Evolutionary conservation across 2,888 invertebrate genomes (phyloP).

Genomic region (Epinotia nisella): DNA sequence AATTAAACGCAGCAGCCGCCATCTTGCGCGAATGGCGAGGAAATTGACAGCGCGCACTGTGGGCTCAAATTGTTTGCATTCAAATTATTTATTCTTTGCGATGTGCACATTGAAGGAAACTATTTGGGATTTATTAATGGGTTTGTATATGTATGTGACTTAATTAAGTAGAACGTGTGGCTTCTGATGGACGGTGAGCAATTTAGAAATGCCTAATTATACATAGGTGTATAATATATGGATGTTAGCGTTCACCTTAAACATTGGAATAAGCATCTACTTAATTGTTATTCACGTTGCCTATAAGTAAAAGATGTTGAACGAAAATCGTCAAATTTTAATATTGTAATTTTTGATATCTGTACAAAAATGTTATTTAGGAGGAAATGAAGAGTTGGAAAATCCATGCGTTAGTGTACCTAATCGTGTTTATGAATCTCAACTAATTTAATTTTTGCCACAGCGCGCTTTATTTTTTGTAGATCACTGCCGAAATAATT

Average conservation of each 20-base stretch:
- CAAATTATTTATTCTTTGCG: constrained; percentile 30
- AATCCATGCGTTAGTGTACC: neutral
- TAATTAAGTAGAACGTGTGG: constrained; percentile 28
- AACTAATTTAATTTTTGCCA: neutral
- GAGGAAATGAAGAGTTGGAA: constrained; percentile 5
- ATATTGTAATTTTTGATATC: constrained; percentile 43
- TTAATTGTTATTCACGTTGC: constrained; percentile 31
- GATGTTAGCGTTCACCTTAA: constrained; percentile 30
- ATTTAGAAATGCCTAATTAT: constrained; percentile 37
- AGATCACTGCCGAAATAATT: constrained; percentile 32
- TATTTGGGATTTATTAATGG: neutral
- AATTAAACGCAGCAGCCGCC: constrained; percentile 54
- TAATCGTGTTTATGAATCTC: neutral
- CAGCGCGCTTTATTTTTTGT: constrained; percentile 14
- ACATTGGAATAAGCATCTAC: constrained; percentile 30
- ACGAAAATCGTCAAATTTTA: constrained; percentile 26
- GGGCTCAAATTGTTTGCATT: constrained; percentile 40
- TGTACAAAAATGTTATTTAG: constrained; percentile 39
- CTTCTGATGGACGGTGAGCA: constrained; percentile 21
- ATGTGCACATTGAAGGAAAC: constrained; percentile 30
- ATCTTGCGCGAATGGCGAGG: constrained; percentile 58
- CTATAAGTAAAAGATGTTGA: constrained; percentile 23
- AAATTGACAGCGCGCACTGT: constrained; percentile 43
- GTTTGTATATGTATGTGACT: constrained; percentile 6
- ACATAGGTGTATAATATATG: constrained; percentile 33